phyloP scores from a whole-genome alignment of 2,797 vertebrate species.

The Varecia variegata region DNA sequence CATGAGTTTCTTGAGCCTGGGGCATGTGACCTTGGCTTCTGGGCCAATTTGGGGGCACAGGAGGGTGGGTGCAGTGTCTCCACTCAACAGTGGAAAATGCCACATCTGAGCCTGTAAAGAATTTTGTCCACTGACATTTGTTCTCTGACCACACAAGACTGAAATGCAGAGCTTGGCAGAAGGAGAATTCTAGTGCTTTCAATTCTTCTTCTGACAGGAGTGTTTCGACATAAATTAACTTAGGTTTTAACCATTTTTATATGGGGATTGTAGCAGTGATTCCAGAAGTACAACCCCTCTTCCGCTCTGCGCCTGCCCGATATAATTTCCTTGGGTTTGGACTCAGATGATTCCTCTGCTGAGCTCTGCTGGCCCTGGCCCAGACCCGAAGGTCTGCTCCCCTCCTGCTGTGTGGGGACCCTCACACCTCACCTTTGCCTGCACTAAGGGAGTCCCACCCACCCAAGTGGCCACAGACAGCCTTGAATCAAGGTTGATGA shows the following conservation, averaged over 20 bases:
- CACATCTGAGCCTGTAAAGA: neutral
- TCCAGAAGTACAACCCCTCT: neutral
- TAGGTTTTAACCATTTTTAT: neutral
- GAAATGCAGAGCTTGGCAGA: neutral
- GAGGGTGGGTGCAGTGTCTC: neutral
- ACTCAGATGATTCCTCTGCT: neutral
- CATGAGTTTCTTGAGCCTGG: neutral
- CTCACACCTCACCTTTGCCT: neutral
- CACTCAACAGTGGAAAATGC: fast-evolving
- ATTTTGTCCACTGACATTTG: no score
- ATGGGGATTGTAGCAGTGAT: neutral
- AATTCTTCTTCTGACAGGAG: neutral
- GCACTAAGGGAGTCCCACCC: no score
- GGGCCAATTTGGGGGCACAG: neutral
- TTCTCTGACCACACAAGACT: neutral
- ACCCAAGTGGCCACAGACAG: neutral
- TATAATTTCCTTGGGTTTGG: neutral
- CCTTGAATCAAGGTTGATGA: neutral
- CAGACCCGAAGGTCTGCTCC: neutral
- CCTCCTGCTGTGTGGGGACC: neutral
- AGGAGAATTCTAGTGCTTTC: neutral
- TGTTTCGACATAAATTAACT: neutral
- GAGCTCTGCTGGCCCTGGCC: neutral
- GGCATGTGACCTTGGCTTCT: neutral
- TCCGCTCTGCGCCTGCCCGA: neutral